These are phyloP conservation scores for Metallyticus violacea DNA, from an alignment of 2,888 invertebrate genomes.

Conservation along the genomic window DNA sequence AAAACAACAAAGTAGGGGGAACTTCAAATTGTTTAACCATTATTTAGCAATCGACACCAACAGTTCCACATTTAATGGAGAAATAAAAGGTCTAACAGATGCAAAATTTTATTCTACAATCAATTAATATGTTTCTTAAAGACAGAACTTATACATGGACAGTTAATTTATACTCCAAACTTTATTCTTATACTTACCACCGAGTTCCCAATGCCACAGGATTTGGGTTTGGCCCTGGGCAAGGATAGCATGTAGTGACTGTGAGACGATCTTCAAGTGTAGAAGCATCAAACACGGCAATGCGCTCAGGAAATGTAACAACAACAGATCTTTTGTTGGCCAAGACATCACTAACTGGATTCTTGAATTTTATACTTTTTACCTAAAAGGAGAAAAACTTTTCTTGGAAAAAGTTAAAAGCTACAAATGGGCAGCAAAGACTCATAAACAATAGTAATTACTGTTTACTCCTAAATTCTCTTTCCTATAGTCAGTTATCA, in stretches of 20 bases:
- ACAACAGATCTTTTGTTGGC: constrained; percentile 87
- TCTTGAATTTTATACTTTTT: constrained; percentile 90
- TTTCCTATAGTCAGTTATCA: too few relatives aligned
- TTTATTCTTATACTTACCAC: constrained; percentile 47
- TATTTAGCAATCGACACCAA: too few relatives aligned
- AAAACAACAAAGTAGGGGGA: too few relatives aligned
- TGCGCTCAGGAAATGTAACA: constrained; percentile 83
- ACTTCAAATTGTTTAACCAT: too few relatives aligned
- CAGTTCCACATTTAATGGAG: too few relatives aligned
- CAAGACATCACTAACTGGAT: constrained; percentile 79
- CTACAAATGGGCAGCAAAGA: background rate
- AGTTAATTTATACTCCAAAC: too few relatives aligned
- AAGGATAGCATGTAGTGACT: constrained; percentile 83
- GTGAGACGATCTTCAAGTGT: constrained; percentile 83
- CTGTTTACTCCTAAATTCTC: too few relatives aligned
- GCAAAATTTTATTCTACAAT: too few relatives aligned
- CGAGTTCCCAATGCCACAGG: constrained; percentile 81
- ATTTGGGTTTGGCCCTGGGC: constrained; percentile 69
- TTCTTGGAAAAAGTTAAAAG: background rate
- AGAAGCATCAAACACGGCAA: constrained; percentile 87
- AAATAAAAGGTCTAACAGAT: too few relatives aligned
- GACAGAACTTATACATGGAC: too few relatives aligned
- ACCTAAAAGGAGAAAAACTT: constrained; percentile 51
- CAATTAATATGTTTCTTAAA: too few relatives aligned
- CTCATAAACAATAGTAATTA: background rate